phyloP scores from a whole-genome alignment of 2,888 invertebrate genomes.

The Sceliomorpha sp. region DNA sequence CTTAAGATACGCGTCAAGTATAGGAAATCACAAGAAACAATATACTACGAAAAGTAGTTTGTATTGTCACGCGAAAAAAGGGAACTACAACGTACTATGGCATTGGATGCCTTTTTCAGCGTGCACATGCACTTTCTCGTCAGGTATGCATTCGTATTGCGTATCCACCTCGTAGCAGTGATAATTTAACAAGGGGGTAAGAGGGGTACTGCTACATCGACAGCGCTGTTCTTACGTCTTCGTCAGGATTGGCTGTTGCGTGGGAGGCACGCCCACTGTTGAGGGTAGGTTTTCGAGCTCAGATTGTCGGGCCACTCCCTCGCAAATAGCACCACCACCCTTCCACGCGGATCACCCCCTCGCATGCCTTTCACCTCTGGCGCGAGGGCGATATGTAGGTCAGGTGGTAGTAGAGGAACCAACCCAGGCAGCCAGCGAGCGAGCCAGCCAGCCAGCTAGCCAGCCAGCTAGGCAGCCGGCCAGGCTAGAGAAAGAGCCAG shows the following conservation, averaged over 20 bases:
- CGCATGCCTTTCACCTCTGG: slow-evolving; percentile 36
- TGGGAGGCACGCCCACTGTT: slow-evolving; percentile 64
- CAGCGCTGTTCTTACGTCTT: slow-evolving; percentile 8
- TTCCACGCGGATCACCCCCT: slow-evolving; percentile 47
- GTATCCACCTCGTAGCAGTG: slow-evolving; percentile 15
- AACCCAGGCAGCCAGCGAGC: slow-evolving; percentile 38
- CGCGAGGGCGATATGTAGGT: slow-evolving; percentile 46
- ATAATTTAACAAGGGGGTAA: slow-evolving; percentile 25
- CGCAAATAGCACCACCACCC: slow-evolving; percentile 63
- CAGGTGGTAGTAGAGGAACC: slow-evolving; percentile 56
- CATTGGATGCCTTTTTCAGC: slow-evolving; percentile 41
- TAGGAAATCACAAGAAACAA: slow-evolving; percentile 2
- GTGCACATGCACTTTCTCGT: slow-evolving; percentile 31
- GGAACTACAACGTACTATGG: slow-evolving; percentile 12
- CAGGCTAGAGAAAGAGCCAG: slow-evolving; percentile 62
- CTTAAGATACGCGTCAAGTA: neutral
- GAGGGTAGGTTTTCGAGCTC: slow-evolving; percentile 33
- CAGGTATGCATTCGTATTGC: slow-evolving; percentile 28
- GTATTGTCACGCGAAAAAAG: slow-evolving; percentile 23
- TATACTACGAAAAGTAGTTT: slow-evolving; percentile 29
- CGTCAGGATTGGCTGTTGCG: slow-evolving; percentile 57
- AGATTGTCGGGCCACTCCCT: slow-evolving; percentile 60
- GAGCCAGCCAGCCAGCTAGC: slow-evolving; percentile 20
- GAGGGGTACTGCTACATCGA: slow-evolving; percentile 18
- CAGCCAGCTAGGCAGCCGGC: slow-evolving; percentile 46